Percentiles rank a stretch among this genome's conserved stretches.
Conservation (phyloP, 1,140 invertebrate genomes). For the Oreohelix idahoensis region DNA sequence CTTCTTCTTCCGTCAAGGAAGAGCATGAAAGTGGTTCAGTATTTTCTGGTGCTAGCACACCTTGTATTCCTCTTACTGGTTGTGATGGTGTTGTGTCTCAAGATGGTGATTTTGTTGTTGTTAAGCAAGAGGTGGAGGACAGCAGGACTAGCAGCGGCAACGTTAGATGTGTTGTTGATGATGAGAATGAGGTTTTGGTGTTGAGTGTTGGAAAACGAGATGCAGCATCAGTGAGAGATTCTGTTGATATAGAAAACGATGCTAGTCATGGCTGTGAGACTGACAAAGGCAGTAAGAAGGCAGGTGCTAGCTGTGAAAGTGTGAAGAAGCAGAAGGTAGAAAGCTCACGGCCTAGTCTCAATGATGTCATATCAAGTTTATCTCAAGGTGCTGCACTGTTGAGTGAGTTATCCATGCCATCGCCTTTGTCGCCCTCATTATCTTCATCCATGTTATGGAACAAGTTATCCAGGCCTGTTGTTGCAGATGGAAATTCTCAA, state of each 20-base stretch:
- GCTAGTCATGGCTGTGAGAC: neutral
- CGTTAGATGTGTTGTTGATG: neutral
- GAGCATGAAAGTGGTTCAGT: slow-evolving; percentile 15
- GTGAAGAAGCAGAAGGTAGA: slow-evolving; percentile 3
- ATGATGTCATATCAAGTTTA: slow-evolving; percentile 40
- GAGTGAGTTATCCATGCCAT: neutral
- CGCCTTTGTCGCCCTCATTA: neutral
- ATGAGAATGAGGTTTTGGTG: slow-evolving; percentile 26
- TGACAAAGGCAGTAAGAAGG: neutral
- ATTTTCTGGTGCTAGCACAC: slow-evolving; percentile 12
- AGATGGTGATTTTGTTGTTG: neutral
- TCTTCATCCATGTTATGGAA: slow-evolving; percentile 23
- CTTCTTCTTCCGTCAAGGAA: slow-evolving; percentile 7
- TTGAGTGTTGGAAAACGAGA: slow-evolving; percentile 21
- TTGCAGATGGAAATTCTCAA: neutral
- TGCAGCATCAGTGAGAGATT: neutral
- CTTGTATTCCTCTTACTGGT: neutral
- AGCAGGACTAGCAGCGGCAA: neutral
- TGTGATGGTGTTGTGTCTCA: slow-evolving; percentile 2
- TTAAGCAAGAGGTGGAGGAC: slow-evolving; percentile 8
- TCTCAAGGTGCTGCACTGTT: slow-evolving; percentile 35
- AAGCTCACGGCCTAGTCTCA: slow-evolving; percentile 6
- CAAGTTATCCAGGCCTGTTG: neutral
- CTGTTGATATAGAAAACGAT: neutral
- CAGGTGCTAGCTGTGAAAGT: neutral